A percentile compares a stretch with the other conserved stretches of the same genome.
Evolutionary conservation across 1,140 invertebrate genomes (phyloP).

Genomic region (Lepidostoma basale): DNA sequence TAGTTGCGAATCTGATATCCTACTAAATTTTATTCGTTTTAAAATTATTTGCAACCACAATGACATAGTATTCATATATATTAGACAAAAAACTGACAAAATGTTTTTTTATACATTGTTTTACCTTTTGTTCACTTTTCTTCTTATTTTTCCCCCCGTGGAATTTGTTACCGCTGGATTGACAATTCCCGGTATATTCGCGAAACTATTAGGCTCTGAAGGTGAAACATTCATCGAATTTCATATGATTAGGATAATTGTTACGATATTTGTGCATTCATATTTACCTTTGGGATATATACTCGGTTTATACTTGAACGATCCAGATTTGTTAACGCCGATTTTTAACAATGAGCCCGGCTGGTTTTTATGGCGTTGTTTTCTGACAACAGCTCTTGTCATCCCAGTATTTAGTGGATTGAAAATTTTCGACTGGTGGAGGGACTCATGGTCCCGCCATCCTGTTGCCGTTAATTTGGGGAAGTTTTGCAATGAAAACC

Average conservation of each 20-base stretch:
- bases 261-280: constrained; percentile 72
- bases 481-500: constrained; percentile 66
- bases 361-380: constrained; percentile 49
- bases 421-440: constrained; percentile 69
- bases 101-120: constrained; percentile 61
- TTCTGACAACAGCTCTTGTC: constrained; percentile 51
- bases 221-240: constrained; percentile 72
- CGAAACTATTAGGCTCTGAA: constrained; percentile 69
- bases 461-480: constrained; percentile 73
- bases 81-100: constrained; percentile 1
- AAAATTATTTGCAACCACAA: not conserved
- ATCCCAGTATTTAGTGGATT: constrained; percentile 52
- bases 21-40: not conserved
- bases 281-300: constrained; percentile 73
- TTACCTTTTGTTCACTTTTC: constrained; percentile 71
- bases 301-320: constrained; percentile 49
- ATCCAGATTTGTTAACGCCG: constrained; percentile 29
- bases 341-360: not conserved
- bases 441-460: constrained; percentile 73
- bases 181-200: constrained; percentile 72
- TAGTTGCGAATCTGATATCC: no score
- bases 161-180: constrained; percentile 78
- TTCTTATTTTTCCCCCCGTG: constrained; percentile 75
- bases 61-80: not conserved
- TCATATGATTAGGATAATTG: constrained; percentile 70